These are phyloP conservation scores for Theonella swinhoei DNA, from an alignment of 37 sponge, comb jelly and placozoan species.

Conservation along the genomic window DNA sequence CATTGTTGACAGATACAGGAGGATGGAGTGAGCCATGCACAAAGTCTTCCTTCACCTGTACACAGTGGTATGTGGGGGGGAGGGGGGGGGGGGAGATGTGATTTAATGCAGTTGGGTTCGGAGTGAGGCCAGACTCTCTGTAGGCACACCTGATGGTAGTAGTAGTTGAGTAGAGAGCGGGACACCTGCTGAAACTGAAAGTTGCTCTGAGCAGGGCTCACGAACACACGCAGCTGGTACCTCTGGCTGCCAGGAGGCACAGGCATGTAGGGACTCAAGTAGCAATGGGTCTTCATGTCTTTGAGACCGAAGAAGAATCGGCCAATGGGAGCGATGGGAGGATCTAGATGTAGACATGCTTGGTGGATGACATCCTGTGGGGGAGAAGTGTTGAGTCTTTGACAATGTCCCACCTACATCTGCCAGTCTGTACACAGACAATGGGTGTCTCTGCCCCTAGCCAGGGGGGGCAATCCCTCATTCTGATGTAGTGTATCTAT, in stretches of 20 bases:
- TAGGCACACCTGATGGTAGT: constrained; percentile 53
- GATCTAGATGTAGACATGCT: constrained; percentile 15
- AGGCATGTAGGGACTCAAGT: constrained; percentile 26
- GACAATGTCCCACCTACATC: too few species aligned
- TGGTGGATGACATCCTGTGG: constrained; percentile 33
- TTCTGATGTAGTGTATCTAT: too few species aligned
- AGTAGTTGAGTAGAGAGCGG: constrained; percentile 25
- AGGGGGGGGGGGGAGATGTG: neutral
- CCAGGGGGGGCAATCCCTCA: too few species aligned
- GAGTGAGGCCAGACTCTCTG: neutral
- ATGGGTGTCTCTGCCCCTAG: too few species aligned
- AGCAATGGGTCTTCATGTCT: constrained; percentile 12
- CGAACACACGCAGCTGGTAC: constrained; percentile 61
- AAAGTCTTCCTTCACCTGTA: constrained; percentile 62
- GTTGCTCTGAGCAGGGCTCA: constrained; percentile 39
- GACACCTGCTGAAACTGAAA: constrained; percentile 25
- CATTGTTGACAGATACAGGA: constrained; percentile 28
- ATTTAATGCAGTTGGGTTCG: neutral
- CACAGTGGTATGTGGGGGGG: neutral
- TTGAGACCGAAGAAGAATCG: constrained; percentile 67
- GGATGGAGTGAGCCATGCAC: constrained; percentile 18
- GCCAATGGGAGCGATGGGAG: constrained; percentile 33
- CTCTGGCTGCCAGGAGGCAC: constrained; percentile 17
- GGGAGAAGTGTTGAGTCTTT: neutral
- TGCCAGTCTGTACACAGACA: too few species aligned